Conservation (phyloP, 2,797 vertebrate species). For the Mus caroli region DNA sequence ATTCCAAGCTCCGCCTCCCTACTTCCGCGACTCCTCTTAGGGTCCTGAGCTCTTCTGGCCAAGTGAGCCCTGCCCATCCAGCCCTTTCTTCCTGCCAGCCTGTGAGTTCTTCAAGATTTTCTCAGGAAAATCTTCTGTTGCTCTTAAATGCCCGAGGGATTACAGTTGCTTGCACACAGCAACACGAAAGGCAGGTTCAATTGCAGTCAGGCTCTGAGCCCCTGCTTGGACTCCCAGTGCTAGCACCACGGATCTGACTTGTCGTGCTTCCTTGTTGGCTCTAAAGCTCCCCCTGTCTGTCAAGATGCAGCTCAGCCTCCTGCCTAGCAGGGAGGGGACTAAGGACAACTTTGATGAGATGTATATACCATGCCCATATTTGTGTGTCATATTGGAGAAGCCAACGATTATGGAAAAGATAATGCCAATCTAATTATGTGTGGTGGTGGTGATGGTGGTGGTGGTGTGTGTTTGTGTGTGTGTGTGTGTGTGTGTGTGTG, state of each 20-base stretch:
- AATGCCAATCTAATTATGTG: not conserved
- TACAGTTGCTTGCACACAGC: not conserved
- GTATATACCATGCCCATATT: not conserved
- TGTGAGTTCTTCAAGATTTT: not conserved
- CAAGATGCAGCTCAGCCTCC: not conserved
- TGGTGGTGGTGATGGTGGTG: too few relatives aligned
- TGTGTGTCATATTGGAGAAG: not conserved
- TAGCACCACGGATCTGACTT: not conserved
- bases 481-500: not conserved
- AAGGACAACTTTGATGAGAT: constrained; percentile 2
- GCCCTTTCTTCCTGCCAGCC: not conserved
- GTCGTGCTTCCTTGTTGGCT: not conserved
- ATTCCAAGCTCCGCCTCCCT: not conserved
- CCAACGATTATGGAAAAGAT: not conserved
- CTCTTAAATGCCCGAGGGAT: not conserved
- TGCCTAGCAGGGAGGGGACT: not conserved
- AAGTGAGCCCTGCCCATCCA: not conserved
- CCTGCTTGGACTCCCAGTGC: not conserved
- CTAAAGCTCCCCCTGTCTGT: not conserved
- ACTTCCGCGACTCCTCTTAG: not conserved
- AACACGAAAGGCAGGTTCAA: not conserved
- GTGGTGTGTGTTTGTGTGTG: not conserved
- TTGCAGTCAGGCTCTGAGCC: not conserved
- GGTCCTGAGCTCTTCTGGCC: not conserved
- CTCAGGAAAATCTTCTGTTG: not conserved